Percentiles rank a stretch among this genome's conserved stretches.
Evolutionary conservation across 2,797 vertebrate genomes (phyloP).

Genomic region (Eulemur coronatus): DNA sequence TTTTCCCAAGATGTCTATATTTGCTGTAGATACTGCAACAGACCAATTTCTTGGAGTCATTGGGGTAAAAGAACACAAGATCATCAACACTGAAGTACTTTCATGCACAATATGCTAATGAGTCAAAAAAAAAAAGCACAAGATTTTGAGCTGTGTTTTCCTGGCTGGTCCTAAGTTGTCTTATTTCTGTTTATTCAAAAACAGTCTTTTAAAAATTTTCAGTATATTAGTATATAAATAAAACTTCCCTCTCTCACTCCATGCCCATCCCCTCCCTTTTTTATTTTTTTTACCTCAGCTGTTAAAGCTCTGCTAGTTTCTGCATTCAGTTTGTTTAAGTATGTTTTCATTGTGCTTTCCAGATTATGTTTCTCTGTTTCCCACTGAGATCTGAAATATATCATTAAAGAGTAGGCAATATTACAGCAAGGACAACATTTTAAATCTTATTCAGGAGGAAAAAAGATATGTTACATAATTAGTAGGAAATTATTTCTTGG

Average conservation of each 20-base stretch:
- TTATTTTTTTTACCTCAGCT: slow-evolving; percentile 47
- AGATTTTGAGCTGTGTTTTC: background rate
- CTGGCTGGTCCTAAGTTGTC: background rate
- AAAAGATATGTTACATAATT: background rate
- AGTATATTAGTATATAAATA: background rate
- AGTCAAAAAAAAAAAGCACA: slow-evolving; percentile 24
- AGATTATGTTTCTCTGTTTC: slow-evolving; percentile 66
- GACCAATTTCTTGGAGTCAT: slow-evolving; percentile 12
- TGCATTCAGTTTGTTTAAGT: slow-evolving; percentile 65
- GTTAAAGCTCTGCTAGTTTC: slow-evolving; percentile 73
- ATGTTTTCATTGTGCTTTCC: slow-evolving; percentile 69
- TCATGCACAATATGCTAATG: background rate
- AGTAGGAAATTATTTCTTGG: background rate
- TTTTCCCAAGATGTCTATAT: background rate
- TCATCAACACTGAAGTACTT: slow-evolving; percentile 9
- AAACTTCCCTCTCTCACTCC: background rate
- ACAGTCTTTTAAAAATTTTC: background rate
- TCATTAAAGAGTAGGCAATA: slow-evolving; percentile 17
- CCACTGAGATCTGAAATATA: slow-evolving; percentile 72
- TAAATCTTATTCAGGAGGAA: background rate
- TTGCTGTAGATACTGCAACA: background rate
- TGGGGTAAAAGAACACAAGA: background rate
- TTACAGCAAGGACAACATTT: slow-evolving; percentile 5
- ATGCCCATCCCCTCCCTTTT: background rate
- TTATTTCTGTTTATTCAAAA: slow-evolving; percentile 40